Base-by-base conservation (phyloP, 1,140 invertebrate species). In the Trichonephila clavata region DNA sequence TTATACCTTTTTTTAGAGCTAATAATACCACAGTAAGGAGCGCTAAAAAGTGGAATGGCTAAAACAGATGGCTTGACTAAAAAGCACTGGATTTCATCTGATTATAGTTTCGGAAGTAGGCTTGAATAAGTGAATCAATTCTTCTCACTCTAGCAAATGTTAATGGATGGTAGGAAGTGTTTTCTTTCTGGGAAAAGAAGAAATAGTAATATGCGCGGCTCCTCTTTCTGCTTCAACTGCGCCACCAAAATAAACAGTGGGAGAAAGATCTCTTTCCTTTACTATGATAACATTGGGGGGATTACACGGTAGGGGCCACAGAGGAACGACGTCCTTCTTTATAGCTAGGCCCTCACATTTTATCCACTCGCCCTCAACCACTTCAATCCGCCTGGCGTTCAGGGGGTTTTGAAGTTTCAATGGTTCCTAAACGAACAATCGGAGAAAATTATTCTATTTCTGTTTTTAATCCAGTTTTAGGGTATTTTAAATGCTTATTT, bases 241-340 rank as follows among this genome's bases (percentile, higher is more conserved):
- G 18, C 86, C 63, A 27, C 86, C 63, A 88, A 88, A 88, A 88
- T 32, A 88, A 88, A 88, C 86, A 88, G 13, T 63, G 16, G 50
- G 21, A 63, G 61, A 63, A n/a, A n/a, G 61, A 21, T 24, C 86
- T 88, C 63, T 32, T 68, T 65, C 43, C 63, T 61, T 20, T 21
- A 50, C 86, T 88, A 88, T 88, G 61, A 88, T 88, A 88, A 88
- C 86, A 88, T 32, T 10, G 60, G 7, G 57, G n/a, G 50, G 27
- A 32, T 68, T 61, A 65, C 61, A 88, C 27, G 21, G 61, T 21
- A 63, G 21, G 43, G 27, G 86, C 61, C 32, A 88, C 65, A 6
- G 57, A 7, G 50, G 59, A 27, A 20, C 57, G 50, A 50, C 21
- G 21, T 27, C 84, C 16, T 86, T 57, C 59, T 86, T 86, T 86